Percentiles rank a stretch among this genome's conserved stretches.
Conservation (phyloP, 2,797 vertebrate genomes). For the Podargus strigoides region DNA sequence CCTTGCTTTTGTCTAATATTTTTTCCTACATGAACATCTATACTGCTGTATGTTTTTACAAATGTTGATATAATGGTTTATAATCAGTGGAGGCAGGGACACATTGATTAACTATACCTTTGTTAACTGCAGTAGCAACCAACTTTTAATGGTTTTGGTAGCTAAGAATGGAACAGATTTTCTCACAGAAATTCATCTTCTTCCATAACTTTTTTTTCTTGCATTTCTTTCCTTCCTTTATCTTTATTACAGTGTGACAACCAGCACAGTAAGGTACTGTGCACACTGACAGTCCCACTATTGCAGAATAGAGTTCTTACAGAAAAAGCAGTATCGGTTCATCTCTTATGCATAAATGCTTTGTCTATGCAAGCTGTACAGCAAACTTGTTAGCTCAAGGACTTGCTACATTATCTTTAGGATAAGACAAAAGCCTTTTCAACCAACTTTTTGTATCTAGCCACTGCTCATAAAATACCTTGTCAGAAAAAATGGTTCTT, state of each 20-base stretch:
- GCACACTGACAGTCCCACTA: neutral
- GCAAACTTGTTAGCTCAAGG: neutral
- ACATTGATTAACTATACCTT: constrained; percentile 4
- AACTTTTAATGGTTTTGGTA: neutral
- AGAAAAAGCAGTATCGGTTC: neutral
- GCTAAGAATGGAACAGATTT: neutral
- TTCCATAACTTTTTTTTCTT: neutral
- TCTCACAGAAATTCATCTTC: constrained; percentile 14
- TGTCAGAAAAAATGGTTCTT: neutral
- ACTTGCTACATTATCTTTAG: neutral
- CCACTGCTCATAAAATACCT: neutral
- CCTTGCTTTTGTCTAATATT: neutral
- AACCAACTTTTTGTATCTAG: neutral
- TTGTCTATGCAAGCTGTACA: constrained; percentile 1
- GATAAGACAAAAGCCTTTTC: constrained; percentile 10
- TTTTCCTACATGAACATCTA: neutral
- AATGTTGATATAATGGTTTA: neutral
- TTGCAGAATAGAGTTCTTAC: neutral
- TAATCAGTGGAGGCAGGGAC: neutral
- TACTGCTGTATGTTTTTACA: neutral
- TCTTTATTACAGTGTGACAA: neutral
- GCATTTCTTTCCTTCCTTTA: constrained; percentile 36
- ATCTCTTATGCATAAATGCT: constrained; percentile 31
- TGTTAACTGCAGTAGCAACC: neutral
- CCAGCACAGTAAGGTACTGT: neutral